Evolutionary conservation across 2,113 vertebrate species (phyloP).

Genomic region (Corythaeola cristata): DNA sequence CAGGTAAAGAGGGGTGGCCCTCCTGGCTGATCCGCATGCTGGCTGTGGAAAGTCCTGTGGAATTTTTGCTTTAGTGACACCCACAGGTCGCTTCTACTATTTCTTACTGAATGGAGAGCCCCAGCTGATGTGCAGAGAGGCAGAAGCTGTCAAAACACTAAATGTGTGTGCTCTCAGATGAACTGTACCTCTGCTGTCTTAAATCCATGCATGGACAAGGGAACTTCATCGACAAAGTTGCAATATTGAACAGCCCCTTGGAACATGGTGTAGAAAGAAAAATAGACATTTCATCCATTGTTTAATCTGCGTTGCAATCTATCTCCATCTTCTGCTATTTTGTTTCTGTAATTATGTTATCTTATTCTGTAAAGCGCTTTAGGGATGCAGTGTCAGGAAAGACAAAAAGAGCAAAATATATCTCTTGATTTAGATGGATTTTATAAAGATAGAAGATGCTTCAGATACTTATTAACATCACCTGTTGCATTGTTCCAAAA

Average conservation of each 20-base stretch:
- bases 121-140: not conserved
- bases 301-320: constrained; percentile 17
- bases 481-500: not conserved
- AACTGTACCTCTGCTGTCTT: not conserved
- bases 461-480: not conserved
- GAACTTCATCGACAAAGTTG: not conserved
- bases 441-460: not conserved
- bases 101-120: not conserved
- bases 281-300: not conserved
- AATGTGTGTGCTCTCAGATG: not conserved
- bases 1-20: not conserved
- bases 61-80: not conserved
- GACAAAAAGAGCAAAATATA: not conserved
- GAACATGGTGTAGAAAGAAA: not conserved
- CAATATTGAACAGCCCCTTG: not conserved
- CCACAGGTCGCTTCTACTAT: not conserved
- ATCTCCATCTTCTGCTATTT: not conserved
- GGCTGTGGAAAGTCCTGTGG: not conserved
- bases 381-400: not conserved
- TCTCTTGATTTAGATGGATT: not conserved
- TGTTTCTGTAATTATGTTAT: not conserved
- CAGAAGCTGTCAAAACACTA: not conserved
- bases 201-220: not conserved
- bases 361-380: not conserved
- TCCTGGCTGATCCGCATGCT: not conserved